Percentiles rank a stretch among this genome's conserved stretches.
These are phyloP conservation scores for Jaculus jaculus DNA, from an alignment of 2,113 vertebrate genomes.

Conservation along the genomic window DNA sequence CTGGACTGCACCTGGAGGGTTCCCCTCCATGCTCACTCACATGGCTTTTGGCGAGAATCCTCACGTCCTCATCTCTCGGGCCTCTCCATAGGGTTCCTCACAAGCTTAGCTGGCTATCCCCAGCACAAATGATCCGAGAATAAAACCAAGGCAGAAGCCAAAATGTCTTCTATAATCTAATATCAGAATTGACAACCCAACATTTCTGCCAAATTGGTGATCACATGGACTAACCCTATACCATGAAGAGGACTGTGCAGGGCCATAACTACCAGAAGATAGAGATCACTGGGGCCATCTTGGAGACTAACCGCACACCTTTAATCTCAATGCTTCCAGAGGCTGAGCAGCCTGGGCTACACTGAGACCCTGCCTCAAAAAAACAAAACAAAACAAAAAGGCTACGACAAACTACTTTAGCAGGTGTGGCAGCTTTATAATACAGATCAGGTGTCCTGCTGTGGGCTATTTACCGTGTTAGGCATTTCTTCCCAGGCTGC, in stretches of 20 bases:
- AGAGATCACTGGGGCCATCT: not conserved
- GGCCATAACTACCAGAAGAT: not conserved
- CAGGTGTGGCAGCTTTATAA: not conserved
- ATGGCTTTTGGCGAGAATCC: not conserved
- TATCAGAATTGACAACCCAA: slow-evolving; percentile 39
- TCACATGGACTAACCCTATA: not conserved
- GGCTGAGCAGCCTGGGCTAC: too few relatives aligned
- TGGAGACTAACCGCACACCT: not conserved
- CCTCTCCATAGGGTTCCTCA: slow-evolving; percentile 15
- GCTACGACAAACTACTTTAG: not conserved
- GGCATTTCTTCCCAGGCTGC: slow-evolving; percentile 87
- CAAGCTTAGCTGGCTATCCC: not conserved
- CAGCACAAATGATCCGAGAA: slow-evolving; percentile 31
- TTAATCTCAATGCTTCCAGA: too few relatives aligned
- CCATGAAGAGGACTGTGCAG: not conserved
- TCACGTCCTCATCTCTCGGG: not conserved
- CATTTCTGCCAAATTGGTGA: slow-evolving; percentile 19
- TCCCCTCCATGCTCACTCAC: not conserved
- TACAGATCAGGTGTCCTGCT: not conserved
- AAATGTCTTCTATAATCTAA: slow-evolving; percentile 38
- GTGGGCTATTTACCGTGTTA: not conserved
- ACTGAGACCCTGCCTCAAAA: too few relatives aligned
- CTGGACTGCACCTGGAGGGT: slow-evolving; percentile 13
- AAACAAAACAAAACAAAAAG: not conserved
- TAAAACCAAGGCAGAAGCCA: not conserved